These are phyloP conservation scores for Salvator merianae DNA, from an alignment of 2,113 vertebrate genomes.

Conservation along the genomic window DNA sequence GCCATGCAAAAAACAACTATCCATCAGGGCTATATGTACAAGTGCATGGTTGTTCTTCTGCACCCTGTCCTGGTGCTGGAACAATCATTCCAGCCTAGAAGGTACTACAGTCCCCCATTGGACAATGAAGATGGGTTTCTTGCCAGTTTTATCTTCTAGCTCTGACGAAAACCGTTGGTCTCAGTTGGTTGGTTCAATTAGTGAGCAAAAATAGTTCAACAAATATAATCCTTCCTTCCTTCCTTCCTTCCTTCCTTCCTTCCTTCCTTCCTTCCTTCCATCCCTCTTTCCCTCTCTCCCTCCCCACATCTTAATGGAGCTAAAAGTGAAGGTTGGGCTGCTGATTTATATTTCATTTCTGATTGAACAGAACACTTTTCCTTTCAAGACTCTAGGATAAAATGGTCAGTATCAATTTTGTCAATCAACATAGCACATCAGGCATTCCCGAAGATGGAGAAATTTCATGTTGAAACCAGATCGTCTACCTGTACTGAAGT, in stretches of 20 bases:
- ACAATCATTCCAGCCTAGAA: too few relatives aligned
- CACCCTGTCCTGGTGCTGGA: too few relatives aligned
- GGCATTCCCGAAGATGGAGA: neutral
- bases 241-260: neutral
- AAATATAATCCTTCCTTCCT: neutral
- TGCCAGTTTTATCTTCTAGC: neutral
- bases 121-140: neutral
- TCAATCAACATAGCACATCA: constrained; percentile 18
- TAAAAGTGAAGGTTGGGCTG: neutral
- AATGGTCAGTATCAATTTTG: constrained; percentile 5
- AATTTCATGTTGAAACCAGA: constrained; percentile 11
- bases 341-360: neutral
- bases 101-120: neutral
- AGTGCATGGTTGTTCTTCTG: too few relatives aligned
- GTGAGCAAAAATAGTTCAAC: too few relatives aligned
- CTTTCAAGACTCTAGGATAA: constrained; percentile 19
- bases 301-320: neutral
- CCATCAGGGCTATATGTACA: too few relatives aligned
- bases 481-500: neutral
- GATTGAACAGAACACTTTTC: constrained; percentile 4
- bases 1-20: too few relatives aligned
- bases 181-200: too few relatives aligned
- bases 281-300: neutral
- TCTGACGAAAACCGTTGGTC: neutral
- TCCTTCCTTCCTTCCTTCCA: neutral